Base-by-base conservation (phyloP, 2,113 vertebrate species). In the Colossoma macropomum region DNA sequence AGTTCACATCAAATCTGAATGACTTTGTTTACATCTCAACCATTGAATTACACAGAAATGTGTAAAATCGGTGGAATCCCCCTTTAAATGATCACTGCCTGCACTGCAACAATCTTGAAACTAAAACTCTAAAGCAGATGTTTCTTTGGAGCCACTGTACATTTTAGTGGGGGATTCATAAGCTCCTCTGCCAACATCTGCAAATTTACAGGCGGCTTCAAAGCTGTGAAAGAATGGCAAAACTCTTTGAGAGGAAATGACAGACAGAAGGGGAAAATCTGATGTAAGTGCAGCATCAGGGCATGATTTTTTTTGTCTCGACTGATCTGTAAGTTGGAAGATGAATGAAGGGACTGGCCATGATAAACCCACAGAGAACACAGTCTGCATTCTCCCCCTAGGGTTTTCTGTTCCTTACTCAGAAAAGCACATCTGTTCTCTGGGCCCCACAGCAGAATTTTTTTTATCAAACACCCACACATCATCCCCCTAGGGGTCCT, bases 331-430 rank as follows among this genome's bases (percentile, higher is more conserved):
- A 74, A 69, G 27, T 60, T 45, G 52, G 11, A 32, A 66, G 41
- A 73, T 56, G 30, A 83, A 79, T 82, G 2, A 27, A 7, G n/a
- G 15, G 5, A 25, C 10, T 27, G 9, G 59, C 25, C 9, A 1
- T 62, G 41, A 86, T 78, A 62, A 23, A 78, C 16, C 23, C 54
- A 60, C n/a, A 77, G 74, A 50, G 56, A 48, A 74, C 73, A 71
- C 66, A 84, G 65, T 7, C 50, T 48, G 74, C 76, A 84, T 85
- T 85, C 63, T 79, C 80, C 56, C 28, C 60, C 68, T 25, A 62
- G 7, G 32, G 1, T 69, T 34, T 54, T 79, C 54, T 69, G 25
- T 19, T 48, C 25, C 15, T 45, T 13, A 10, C 34, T 76, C 38
- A 66, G 59, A 27, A 62, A 62, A 62, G 11, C 2, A 1, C 25